Evolutionary conservation across 2,113 vertebrate genomes (phyloP).

Genomic region (Coracopsis vasa): DNA sequence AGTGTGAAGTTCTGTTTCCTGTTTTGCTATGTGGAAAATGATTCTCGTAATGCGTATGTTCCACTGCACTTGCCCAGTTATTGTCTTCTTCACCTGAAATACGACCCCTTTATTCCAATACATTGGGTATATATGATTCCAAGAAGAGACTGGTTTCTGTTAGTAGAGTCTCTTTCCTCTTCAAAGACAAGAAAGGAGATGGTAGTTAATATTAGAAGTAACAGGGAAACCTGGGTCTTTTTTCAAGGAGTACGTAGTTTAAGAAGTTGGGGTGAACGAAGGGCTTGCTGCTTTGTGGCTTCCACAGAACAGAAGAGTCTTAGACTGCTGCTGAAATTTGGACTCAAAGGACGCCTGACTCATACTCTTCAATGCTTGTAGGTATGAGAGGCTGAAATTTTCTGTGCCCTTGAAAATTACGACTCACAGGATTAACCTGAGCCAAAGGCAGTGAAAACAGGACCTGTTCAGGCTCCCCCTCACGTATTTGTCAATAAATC

Average conservation of each 20-base stretch:
- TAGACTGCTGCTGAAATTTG: neutral
- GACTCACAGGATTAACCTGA: neutral
- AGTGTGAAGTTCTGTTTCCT: conserved; percentile 17
- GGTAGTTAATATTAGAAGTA: neutral
- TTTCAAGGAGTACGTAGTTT: neutral
- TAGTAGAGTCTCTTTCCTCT: neutral
- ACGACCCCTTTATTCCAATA: neutral
- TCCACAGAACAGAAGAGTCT: neutral
- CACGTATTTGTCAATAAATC: neutral
- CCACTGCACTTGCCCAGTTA: neutral
- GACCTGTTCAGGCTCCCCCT: neutral
- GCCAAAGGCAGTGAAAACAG: neutral
- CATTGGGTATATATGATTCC: neutral
- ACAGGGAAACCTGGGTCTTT: neutral
- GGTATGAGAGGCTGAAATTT: neutral
- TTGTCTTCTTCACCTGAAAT: neutral
- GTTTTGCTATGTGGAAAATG: neutral
- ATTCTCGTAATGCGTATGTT: neutral
- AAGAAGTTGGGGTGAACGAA: neutral
- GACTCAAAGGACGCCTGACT: neutral
- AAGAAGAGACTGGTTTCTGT: neutral
- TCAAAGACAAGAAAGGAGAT: neutral
- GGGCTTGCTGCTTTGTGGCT: neutral
- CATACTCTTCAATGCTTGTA: neutral
- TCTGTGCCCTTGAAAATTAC: neutral